Percentiles rank a stretch among this genome's conserved stretches.
phyloP scores from a whole-genome alignment of 2,888 invertebrate species.

The Sicus ferrugineus region DNA sequence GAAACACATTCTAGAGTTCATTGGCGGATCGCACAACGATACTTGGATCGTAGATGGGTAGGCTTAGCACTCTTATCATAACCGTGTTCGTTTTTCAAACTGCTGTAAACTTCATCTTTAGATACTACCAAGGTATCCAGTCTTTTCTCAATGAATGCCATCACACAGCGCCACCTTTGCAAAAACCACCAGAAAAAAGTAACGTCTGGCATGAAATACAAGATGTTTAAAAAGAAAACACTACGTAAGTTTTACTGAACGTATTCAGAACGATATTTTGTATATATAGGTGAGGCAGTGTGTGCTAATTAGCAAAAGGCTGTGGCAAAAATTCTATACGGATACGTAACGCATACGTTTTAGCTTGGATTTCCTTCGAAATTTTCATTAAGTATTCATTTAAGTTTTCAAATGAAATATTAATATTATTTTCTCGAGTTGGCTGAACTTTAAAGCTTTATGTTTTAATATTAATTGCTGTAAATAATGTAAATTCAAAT shows the following conservation, averaged over 20 bases:
- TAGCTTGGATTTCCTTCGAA: neutral
- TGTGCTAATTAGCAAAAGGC: slow-evolving; percentile 16
- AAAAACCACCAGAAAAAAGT: slow-evolving; percentile 61
- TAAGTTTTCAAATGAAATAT: slow-evolving; percentile 26
- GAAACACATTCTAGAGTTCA: slow-evolving; percentile 81
- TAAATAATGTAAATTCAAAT: slow-evolving; percentile 22
- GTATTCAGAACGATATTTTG: neutral
- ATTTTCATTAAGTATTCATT: neutral
- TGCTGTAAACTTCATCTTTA: slow-evolving; percentile 36
- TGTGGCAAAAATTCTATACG: slow-evolving; percentile 13
- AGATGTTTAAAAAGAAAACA: slow-evolving; percentile 48
- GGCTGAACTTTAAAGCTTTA: neutral
- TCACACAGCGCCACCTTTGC: slow-evolving; percentile 57
- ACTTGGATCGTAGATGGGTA: slow-evolving; percentile 92
- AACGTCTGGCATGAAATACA: slow-evolving; percentile 63
- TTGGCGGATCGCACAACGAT: slow-evolving; percentile 91
- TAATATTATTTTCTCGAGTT: slow-evolving; percentile 18
- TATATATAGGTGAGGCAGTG: neutral
- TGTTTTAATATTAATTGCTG: neutral
- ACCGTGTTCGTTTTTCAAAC: neutral
- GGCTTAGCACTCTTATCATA: slow-evolving; percentile 17
- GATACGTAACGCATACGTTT: neutral
- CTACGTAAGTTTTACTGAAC: neutral
- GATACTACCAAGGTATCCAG: slow-evolving; percentile 62
- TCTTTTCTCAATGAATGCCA: slow-evolving; percentile 59